Conservation (phyloP, 2,113 vertebrate species). For the Epinephelus cyanopodus region DNA sequence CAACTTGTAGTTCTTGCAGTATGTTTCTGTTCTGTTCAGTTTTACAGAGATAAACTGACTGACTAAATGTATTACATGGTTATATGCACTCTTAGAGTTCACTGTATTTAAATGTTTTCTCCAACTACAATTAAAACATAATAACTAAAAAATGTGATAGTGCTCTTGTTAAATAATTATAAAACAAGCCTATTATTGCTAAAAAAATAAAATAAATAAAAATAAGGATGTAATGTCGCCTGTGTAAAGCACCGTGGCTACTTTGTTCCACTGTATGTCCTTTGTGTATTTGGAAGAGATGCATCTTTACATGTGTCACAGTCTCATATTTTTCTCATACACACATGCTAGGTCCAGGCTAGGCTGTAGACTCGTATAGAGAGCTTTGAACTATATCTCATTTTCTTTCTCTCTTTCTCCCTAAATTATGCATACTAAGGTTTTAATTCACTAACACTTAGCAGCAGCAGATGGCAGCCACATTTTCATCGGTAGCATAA, state of each 20-base stretch:
- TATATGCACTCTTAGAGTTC: background rate
- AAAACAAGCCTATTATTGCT: background rate
- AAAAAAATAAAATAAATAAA: background rate
- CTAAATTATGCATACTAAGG: background rate
- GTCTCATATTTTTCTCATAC: background rate
- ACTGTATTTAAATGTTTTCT: background rate
- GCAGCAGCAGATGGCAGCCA: conserved; percentile 19
- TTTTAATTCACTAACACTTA: conserved; percentile 12
- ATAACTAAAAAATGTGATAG: background rate
- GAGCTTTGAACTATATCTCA: background rate
- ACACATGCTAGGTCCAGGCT: background rate
- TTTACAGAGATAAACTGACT: too few relatives aligned
- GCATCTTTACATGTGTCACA: background rate
- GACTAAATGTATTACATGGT: background rate
- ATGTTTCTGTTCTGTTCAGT: too few relatives aligned
- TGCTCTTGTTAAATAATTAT: background rate
- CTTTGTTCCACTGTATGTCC: background rate
- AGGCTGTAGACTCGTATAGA: background rate
- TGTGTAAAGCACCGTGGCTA: background rate
- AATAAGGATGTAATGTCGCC: too few relatives aligned
- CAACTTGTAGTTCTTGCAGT: background rate
- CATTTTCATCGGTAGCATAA: conserved; percentile 12
- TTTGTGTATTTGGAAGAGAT: background rate
- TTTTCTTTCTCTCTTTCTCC: background rate
- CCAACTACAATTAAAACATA: background rate